Evolutionary conservation across 2,113 vertebrate genomes (phyloP), one percentile per base, ranked within the genome.

Genomic region (Oncorhynchus nerka): DNA sequence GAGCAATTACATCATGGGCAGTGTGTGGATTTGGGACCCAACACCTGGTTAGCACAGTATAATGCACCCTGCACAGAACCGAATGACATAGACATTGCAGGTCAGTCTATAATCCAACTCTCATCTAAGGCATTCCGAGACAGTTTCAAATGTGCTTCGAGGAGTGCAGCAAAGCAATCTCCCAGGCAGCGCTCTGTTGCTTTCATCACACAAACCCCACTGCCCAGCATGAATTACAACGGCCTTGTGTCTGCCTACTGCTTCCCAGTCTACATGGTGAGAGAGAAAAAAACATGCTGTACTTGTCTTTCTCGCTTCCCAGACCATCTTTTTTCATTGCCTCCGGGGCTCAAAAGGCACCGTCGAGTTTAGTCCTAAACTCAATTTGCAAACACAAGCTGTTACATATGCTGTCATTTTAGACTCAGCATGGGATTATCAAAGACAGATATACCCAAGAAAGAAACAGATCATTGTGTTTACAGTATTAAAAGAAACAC

Each of bases 21-120:
- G 93, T 88, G 93, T 92, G 94, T 93, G 93, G 95, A 95, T 95
- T 95, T 93, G 92, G 93, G 93, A 92, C 93, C 94, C 93, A 95
- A 93, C 95, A 96, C 95, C 96, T 97, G 95, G 94, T 98, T 97
- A 97, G 95, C 91, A 92, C 93, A 94, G 94, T 95, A 95, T 98
- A 98, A 97, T 98, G 95, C 94, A 96, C 94, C 94, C 95, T 92
- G 94, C 89, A 85, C 95, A 95, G 94, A 95, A 95, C 95, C 94
- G 96, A 96, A 94, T 98, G 98, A 99, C 98, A 99, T 95, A 96
- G 96, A 96, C 96, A 97, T 92, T 90, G 94, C 94, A 94, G 98
- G 98, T 99, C 98, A 99, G 96, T 98, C 96, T 95, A 97, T 98
- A 99, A 99, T 98, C 97, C 97, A 97, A 97, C 95, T 97, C 96